A percentile compares a stretch with the other conserved stretches of the same genome.
phyloP scores from a whole-genome alignment of 2,888 invertebrate genomes.

The Athripsodes cinereus region DNA sequence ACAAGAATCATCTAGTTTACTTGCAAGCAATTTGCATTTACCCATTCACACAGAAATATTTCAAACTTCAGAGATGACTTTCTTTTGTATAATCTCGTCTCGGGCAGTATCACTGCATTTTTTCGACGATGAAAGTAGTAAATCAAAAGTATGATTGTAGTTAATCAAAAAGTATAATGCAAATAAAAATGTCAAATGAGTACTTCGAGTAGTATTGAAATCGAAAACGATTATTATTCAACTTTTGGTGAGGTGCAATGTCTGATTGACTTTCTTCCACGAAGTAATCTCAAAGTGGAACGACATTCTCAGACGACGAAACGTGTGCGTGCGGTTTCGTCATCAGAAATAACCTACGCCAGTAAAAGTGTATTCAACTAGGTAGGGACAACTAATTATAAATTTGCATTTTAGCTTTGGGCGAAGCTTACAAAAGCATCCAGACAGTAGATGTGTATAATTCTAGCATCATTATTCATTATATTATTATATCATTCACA shows the following conservation, averaged over 20 bases:
- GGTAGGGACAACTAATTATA: not conserved
- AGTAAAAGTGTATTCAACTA: not conserved
- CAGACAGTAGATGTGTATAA: too few species aligned
- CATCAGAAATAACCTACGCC: conserved; percentile 2
- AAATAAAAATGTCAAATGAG: not conserved
- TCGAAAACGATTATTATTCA: not conserved
- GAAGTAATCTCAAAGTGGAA: not conserved
- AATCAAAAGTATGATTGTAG: not conserved
- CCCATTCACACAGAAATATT: not conserved
- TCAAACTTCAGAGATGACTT: not conserved
- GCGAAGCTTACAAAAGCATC: not conserved
- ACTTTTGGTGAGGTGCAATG: not conserved
- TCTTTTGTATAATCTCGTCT: not conserved
- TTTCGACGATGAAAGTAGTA: not conserved
- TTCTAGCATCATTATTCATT: too few species aligned
- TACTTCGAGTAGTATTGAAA: not conserved
- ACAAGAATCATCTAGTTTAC: too few species aligned
- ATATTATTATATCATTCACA: too few species aligned
- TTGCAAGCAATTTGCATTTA: too few species aligned
- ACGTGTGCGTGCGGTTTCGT: not conserved
- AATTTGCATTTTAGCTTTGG: not conserved
- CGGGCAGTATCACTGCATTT: not conserved
- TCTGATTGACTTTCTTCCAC: not conserved
- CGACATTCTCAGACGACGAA: conserved; percentile 2
- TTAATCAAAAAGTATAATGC: too few species aligned